Evolutionary conservation across 2,113 vertebrate genomes (phyloP), one percentile per base, ranked within the genome.

Genomic region (Alexandromys fortis): DNA sequence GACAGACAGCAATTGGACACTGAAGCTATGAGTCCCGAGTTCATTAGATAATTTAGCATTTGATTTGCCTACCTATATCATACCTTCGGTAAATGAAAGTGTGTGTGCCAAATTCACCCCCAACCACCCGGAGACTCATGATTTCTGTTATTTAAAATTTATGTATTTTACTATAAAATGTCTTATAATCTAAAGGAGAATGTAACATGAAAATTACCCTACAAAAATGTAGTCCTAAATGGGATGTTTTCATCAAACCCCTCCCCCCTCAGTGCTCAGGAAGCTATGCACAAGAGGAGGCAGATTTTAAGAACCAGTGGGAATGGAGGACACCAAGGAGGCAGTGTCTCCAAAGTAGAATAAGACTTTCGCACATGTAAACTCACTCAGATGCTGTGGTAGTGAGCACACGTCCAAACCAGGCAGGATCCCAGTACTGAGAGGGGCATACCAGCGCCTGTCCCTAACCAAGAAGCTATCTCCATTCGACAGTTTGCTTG

Each of bases 91-190:
- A 10, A 47, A 78, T 26, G 72, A 92, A 95, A 94, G 6, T n/a
- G 9, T 82, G 8, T 35, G 49, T 52, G 17, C 13, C 19, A 58
- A 61, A 24, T 28, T 95, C 14, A 81, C 22, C 58, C 95, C 76
- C 72, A 26, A 1, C 13, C 58, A 58, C 58, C 55, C 58, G 24
- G 7, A 30, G 91, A 97, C 72, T 90, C 93, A 68, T 61, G 22
- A 81, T 70, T 86, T 68, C 47, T 92, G 13, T 55, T 73, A 70
- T 79, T 92, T 76, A 9, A 90, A 95, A 96, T 85, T 28, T 52
- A 33, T 47, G 3, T 28, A 16, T 28, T 89, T 96, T 94, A 30
- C 76, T 83, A 90, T 55, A 92, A 14, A 7, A 30, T 11, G 67
- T 92, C 22, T n/a, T 63, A 47, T 7, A 85, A 87, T 95, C 90